These are phyloP conservation scores for Sepioteuthis lessoniana DNA, from an alignment of 2,888 invertebrate species.

Conservation along the genomic window DNA sequence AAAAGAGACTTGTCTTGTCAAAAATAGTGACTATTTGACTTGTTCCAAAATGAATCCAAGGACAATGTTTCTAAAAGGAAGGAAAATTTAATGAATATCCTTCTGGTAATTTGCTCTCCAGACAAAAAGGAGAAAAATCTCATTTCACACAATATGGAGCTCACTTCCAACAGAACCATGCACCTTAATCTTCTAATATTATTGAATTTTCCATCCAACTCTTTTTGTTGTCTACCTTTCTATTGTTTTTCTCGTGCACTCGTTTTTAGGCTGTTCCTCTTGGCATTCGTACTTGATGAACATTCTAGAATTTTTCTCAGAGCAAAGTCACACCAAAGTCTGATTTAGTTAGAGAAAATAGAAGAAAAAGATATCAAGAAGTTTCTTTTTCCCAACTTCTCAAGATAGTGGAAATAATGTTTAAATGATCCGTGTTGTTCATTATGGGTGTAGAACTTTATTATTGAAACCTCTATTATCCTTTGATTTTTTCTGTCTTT, in stretches of 20 bases:
- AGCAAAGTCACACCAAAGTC: not conserved
- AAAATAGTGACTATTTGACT: not conserved
- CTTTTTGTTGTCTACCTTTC: not conserved
- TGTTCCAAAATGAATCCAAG: not conserved
- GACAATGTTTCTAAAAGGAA: not conserved
- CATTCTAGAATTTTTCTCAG: not conserved
- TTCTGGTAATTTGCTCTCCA: not conserved
- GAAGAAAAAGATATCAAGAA: not conserved
- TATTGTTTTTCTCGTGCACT: not conserved
- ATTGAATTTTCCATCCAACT: not conserved
- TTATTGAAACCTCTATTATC: too few relatives aligned
- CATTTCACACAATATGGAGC: slow-evolving; percentile 18
- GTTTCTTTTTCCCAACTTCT: not conserved
- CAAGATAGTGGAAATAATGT: not conserved
- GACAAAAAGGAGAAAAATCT: not conserved
- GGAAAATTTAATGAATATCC: not conserved
- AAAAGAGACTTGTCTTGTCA: not conserved
- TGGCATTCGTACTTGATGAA: not conserved
- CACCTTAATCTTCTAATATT: not conserved
- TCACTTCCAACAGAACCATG: not conserved
- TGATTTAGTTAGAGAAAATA: not conserved
- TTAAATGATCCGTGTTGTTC: not conserved
- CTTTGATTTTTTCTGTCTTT: too few relatives aligned
- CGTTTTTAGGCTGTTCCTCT: not conserved
- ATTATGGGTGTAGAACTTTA: not conserved